A percentile compares a stretch with the other conserved stretches of the same genome.
These are phyloP conservation scores for Takifugu ocellatus DNA, from an alignment of 2,797 vertebrate species.

Conservation along the genomic window DNA sequence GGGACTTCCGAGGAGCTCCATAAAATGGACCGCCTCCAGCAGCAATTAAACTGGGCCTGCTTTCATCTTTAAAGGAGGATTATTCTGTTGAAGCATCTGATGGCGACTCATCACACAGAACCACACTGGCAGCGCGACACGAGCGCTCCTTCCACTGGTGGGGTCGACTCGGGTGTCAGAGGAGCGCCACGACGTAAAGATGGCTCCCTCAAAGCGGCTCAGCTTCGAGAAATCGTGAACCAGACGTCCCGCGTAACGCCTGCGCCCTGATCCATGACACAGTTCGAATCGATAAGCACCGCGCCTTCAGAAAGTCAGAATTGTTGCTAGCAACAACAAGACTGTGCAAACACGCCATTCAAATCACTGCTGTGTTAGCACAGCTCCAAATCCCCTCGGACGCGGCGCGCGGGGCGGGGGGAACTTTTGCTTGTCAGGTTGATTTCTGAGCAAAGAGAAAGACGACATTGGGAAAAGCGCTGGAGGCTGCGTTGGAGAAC, in stretches of 20 bases:
- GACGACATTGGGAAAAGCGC: conserved; percentile 57
- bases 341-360: conserved; percentile 62
- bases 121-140: conserved; percentile 8
- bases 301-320: conserved; percentile 50
- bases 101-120: conserved; percentile 49
- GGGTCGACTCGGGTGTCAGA: conserved; percentile 30
- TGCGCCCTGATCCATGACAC: conserved; percentile 38
- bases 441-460: conserved; percentile 56
- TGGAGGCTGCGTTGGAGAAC: conserved; percentile 72
- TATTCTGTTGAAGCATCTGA: conserved; percentile 37
- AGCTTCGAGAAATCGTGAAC: conserved; percentile 16
- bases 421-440: conserved; percentile 57
- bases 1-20: conserved; percentile 58
- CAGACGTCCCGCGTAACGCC: conserved; percentile 42
- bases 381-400: conserved; percentile 49
- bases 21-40: conserved; percentile 62
- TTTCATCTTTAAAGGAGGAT: conserved; percentile 56
- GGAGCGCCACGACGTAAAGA: conserved; percentile 25
- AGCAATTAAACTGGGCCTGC: conserved; percentile 61
- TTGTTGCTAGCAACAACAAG: conserved; percentile 54
- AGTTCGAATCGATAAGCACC: conserved; percentile 42
- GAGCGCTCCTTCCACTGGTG: conserved; percentile 14
- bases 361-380: conserved; percentile 58
- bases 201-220: conserved; percentile 40
- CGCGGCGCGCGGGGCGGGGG: conserved; percentile 19